These are phyloP conservation scores for Clinocottus analis DNA, from an alignment of 2,113 vertebrate genomes.

Conservation along the genomic window DNA sequence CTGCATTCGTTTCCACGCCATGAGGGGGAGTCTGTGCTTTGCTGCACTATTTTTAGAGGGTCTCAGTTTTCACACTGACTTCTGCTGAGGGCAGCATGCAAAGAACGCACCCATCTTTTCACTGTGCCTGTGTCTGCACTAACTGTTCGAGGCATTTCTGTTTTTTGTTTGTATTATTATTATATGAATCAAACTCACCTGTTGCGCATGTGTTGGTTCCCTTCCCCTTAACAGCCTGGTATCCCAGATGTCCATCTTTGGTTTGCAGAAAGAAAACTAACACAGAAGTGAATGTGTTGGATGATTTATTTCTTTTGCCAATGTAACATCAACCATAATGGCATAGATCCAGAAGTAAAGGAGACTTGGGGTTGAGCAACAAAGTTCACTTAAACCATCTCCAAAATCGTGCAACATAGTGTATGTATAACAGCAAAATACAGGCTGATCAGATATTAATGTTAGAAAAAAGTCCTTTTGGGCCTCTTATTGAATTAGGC, in stretches of 20 bases:
- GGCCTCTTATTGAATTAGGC: conserved; percentile 16
- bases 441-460: conserved; percentile 30
- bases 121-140: not conserved
- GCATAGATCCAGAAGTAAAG: conserved; percentile 34
- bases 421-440: conserved; percentile 31
- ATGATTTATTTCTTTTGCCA: conserved; percentile 57
- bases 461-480: conserved; percentile 15
- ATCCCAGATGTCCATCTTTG: not conserved
- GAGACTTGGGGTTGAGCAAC: conserved; percentile 16
- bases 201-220: not conserved
- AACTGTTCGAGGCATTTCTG: not conserved
- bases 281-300: conserved; percentile 13
- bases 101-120: not conserved
- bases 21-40: conserved; percentile 46
- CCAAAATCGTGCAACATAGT: conserved; percentile 10
- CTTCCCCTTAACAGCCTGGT: not conserved
- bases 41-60: conserved; percentile 66
- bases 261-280: conserved; percentile 38
- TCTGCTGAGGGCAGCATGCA: not conserved
- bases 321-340: conserved; percentile 43
- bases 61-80: conserved; percentile 65
- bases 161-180: not conserved
- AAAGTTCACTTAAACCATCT: conserved; percentile 28
- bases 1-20: conserved; percentile 56
- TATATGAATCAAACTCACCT: not conserved